Percentiles rank a stretch among this genome's conserved stretches.
Evolutionary conservation across 2,888 invertebrate genomes (phyloP).

Genomic region (Chalcis sispes): DNA sequence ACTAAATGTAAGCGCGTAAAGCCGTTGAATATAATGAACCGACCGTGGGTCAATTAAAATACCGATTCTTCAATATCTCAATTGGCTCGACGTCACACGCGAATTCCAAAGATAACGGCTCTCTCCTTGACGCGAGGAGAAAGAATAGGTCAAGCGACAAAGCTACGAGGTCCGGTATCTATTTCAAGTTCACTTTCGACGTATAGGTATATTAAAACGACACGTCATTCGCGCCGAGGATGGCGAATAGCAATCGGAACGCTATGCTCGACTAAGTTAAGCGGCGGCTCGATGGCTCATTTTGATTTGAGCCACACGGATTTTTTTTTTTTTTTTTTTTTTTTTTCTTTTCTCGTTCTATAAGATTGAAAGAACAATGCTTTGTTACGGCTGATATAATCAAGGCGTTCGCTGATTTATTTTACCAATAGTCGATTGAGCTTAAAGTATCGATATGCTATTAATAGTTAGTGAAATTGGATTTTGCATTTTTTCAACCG

Average conservation of each 20-base stretch:
- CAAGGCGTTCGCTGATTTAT: slow-evolving; percentile 35
- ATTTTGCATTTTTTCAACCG: too few species aligned
- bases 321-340: too few species aligned
- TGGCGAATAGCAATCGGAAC: slow-evolving; percentile 22
- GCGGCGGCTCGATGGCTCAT: background rate
- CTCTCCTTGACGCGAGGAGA: background rate
- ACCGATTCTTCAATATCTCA: slow-evolving; percentile 17
- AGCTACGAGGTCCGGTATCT: slow-evolving; percentile 37
- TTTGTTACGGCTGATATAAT: slow-evolving; percentile 32
- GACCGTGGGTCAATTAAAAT: slow-evolving; percentile 27
- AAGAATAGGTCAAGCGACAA: too few species aligned
- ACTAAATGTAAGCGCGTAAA: background rate
- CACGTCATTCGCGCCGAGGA: slow-evolving; percentile 34
- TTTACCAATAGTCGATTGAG: background rate
- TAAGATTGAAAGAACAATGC: slow-evolving; percentile 27
- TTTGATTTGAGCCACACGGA: slow-evolving; percentile 26
- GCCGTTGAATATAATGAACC: too few species aligned
- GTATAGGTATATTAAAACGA: slow-evolving; percentile 5
- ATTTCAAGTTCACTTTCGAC: slow-evolving; percentile 53
- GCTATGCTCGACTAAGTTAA: slow-evolving; percentile 39
- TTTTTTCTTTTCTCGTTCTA: too few species aligned
- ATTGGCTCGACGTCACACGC: slow-evolving; percentile 4
- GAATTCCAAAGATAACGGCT: slow-evolving; percentile 22
- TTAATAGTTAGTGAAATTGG: too few species aligned
- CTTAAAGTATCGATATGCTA: too few species aligned